Conservation (phyloP, 2,113 vertebrate genomes). For the Abramis brama region DNA sequence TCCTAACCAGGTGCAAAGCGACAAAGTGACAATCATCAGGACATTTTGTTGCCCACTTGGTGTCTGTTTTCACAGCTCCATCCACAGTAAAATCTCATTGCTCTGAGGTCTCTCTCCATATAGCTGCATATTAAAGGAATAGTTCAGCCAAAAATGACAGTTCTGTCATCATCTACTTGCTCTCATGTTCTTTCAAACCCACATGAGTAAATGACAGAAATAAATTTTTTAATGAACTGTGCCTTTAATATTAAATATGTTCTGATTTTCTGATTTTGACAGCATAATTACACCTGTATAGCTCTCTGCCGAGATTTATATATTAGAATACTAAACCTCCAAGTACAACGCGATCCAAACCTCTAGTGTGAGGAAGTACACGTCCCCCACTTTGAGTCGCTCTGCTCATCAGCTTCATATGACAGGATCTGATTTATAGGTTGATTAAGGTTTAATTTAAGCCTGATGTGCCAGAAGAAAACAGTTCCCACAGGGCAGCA, state of each 20-base stretch:
- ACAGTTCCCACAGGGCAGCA: constrained; percentile 4
- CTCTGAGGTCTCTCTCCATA: not conserved
- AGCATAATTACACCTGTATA: not conserved
- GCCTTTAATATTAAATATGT: not conserved
- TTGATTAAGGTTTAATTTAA: constrained; percentile 42
- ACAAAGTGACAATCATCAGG: not conserved
- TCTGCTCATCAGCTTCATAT: constrained; percentile 23
- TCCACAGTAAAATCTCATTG: not conserved
- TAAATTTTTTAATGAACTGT: not conserved
- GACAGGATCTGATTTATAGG: constrained; percentile 38
- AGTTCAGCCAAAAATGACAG: constrained; percentile 12
- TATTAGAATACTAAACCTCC: not conserved
- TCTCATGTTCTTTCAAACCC: not conserved
- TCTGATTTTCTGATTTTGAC: not conserved
- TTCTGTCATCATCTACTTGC: not conserved
- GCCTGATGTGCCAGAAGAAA: constrained; percentile 17
- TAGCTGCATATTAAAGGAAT: constrained; percentile 4
- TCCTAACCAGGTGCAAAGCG: constrained; percentile 29
- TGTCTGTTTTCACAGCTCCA: not conserved
- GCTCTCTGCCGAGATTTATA: not conserved
- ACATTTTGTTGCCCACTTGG: not conserved
- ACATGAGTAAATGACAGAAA: not conserved
- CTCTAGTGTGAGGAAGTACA: not conserved
- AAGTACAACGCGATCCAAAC: not conserved
- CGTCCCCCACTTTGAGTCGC: not conserved